A percentile compares a stretch with the other conserved stretches of the same genome.
These are phyloP conservation scores for Nymphalis c-album DNA, from an alignment of 2,888 invertebrate genomes.

Conservation along the genomic window DNA sequence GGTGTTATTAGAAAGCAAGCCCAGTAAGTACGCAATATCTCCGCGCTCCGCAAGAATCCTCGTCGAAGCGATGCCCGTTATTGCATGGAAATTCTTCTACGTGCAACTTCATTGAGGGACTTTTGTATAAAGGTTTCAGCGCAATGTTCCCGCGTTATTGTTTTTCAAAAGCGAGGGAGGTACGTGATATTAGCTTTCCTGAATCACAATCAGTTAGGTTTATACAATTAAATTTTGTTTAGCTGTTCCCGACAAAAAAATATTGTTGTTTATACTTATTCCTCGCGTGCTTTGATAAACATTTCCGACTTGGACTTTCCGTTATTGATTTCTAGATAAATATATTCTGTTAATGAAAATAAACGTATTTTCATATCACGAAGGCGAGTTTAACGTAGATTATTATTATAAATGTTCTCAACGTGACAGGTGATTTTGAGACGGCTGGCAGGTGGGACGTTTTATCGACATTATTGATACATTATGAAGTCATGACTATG, in stretches of 20 bases:
- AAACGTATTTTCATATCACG: conserved; percentile 44
- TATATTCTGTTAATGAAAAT: conserved; percentile 18
- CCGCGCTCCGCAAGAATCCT: conserved; percentile 67
- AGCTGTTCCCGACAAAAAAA: conserved; percentile 13
- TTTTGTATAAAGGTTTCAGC: conserved; percentile 75
- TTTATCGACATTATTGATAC: conserved; percentile 58
- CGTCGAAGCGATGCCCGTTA: conserved; percentile 66
- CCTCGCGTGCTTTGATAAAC: conserved; percentile 11
- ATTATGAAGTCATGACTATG: conserved; percentile 61
- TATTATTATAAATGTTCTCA: conserved; percentile 68
- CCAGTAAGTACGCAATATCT: conserved; percentile 80
- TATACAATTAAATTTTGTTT: conserved; percentile 62
- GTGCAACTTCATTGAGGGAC: conserved; percentile 78
- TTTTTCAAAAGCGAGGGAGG: conserved; percentile 73
- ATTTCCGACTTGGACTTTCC: conserved; percentile 15
- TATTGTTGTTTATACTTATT: conserved; percentile 14
- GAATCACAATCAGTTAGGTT: conserved; percentile 69
- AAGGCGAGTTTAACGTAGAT: conserved; percentile 54
- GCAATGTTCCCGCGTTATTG: conserved; percentile 76
- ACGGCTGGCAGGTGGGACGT: conserved; percentile 45
- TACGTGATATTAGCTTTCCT: conserved; percentile 70
- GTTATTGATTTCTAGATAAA: conserved; percentile 15
- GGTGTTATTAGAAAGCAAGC: conserved; percentile 76
- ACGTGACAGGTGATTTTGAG: conserved; percentile 64
- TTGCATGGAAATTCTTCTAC: conserved; percentile 80